Base-by-base conservation (phyloP, 92 coral and sea anemone species). In the Parazoanthus swiftii region DNA sequence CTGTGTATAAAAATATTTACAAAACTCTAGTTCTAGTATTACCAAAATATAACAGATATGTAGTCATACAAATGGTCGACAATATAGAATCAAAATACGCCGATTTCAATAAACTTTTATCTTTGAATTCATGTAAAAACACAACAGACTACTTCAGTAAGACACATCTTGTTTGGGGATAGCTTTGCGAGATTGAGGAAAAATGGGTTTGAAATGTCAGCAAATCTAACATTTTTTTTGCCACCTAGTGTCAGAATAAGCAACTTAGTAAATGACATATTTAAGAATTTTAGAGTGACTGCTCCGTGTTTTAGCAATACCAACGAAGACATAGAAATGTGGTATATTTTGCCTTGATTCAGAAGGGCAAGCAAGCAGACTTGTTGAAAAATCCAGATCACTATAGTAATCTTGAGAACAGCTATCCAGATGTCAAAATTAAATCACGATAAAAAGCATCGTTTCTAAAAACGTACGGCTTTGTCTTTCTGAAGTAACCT, bases 1-100 rank as follows among this genome's bases (percentile, higher is more conserved):
- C 85, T 84, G 44, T 70, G 37, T 79, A 84, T 84, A 84, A 84
- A 84, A 84, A 84, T 84, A 84, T 84, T 72, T 84, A 84, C 87
- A 84, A 84, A 84, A 84, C 79, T 84, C 79, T 84, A 42, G 37
- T 20, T 33, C n/a, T 66, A 26, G n/a, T 72, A 37, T 71, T 84
- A 84, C 65, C 78, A 84, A 84, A 70, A 82, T 82, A 82, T 43
- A 82, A 82, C 77, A 8, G 11, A 46, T 83, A 33, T 70, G 13
- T 37, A 23, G 54, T 9, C 25, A 71, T 84, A 84, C 68, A 84
- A 84, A 84, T 33, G 26, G 33, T 70, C 63, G 78, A 73, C 77
- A 70, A 25, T 8, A 70, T 70, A 59, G 46, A 48, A 46, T 73
- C 87, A 84, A 84, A 84, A 84, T 72, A 71, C 37, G 79, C 75